phyloP scores from a whole-genome alignment of 2,888 invertebrate species.

The Fragum sueziense region DNA sequence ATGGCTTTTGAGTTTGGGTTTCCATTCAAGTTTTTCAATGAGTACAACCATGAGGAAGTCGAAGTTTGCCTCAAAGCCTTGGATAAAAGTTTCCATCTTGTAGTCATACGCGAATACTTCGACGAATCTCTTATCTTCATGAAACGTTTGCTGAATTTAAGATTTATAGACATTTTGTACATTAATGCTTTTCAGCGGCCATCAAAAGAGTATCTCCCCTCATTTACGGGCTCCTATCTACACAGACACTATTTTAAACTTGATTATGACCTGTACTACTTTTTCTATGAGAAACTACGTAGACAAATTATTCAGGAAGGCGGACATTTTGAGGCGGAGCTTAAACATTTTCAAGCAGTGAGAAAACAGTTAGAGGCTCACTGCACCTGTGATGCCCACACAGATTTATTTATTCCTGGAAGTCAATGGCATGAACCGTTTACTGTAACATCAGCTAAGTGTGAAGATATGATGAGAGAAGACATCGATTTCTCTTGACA shows the following conservation, averaged over 20 bases:
- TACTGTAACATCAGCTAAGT: neutral
- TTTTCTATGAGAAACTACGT: neutral
- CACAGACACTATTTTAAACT: neutral
- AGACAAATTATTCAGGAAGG: neutral
- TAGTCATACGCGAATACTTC: neutral
- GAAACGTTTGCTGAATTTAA: neutral
- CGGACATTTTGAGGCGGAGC: neutral
- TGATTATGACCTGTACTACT: neutral
- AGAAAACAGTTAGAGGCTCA: neutral
- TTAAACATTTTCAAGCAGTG: neutral
- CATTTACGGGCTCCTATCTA: neutral
- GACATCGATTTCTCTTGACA: neutral
- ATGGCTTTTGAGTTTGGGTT: slow-evolving; percentile 3
- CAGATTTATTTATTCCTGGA: neutral
- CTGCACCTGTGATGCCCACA: neutral
- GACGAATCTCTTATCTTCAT: neutral
- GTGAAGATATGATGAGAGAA: neutral
- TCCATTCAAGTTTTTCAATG: neutral
- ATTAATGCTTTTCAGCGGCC: neutral
- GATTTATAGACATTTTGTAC: neutral
- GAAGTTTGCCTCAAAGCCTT: neutral
- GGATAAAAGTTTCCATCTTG: neutral
- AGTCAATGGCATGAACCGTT: neutral
- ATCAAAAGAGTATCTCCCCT: neutral
- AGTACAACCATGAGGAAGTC: neutral